phyloP scores from a whole-genome alignment of 2,797 vertebrate species.

The Alosa sapidissima region DNA sequence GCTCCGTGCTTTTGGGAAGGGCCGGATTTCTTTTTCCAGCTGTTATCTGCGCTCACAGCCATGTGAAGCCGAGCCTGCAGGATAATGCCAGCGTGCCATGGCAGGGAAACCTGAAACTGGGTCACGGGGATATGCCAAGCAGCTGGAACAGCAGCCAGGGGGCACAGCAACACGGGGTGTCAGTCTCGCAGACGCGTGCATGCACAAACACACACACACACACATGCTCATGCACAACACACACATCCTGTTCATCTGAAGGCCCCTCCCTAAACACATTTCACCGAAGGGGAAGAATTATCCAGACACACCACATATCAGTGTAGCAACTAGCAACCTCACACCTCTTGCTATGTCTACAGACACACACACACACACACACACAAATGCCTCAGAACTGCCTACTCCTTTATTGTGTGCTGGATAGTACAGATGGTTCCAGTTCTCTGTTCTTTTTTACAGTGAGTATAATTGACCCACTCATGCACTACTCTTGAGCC shows the following conservation, averaged over 20 bases:
- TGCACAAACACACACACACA: neutral
- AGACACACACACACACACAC: conserved; percentile 13
- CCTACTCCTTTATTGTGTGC: neutral
- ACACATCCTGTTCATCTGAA: neutral
- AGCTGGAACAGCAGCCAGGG: conserved; percentile 46
- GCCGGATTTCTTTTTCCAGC: conserved; percentile 41
- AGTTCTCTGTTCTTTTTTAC: neutral
- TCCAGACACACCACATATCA: conserved; percentile 12
- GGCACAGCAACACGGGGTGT: conserved; percentile 22
- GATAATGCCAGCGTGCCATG: conserved; percentile 28
- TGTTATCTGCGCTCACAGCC: conserved; percentile 39
- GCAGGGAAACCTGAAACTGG: conserved; percentile 47
- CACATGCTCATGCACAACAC: neutral
- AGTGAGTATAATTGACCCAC: neutral
- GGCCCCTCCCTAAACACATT: neutral
- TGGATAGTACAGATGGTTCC: neutral
- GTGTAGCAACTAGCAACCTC: neutral
- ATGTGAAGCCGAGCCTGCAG: conserved; percentile 26
- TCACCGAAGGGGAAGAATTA: neutral
- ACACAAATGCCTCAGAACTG: neutral
- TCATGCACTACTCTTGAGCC: neutral
- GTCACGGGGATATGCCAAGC: conserved; percentile 44
- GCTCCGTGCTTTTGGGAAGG: conserved; percentile 34
- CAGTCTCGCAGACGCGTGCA: neutral
- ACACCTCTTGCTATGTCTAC: neutral